Base-by-base conservation (phyloP, 2,113 vertebrate genomes). In the Girardinichthys multiradiatus region DNA sequence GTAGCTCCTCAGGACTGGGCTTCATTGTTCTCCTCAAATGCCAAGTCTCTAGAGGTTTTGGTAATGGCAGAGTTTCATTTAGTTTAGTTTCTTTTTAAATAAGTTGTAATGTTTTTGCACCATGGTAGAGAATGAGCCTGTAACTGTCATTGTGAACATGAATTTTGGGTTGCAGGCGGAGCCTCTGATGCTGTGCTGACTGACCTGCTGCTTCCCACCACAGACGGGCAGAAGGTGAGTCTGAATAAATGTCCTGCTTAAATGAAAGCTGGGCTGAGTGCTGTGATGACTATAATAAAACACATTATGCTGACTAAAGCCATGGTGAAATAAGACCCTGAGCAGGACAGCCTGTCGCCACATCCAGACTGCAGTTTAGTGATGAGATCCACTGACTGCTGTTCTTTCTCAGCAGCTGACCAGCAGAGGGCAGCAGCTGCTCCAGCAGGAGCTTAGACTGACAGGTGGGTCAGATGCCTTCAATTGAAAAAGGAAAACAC, bases 301-400 rank as follows among this genome's bases (percentile, higher is more conserved):
- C 88, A 87, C 85, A 91, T 86, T 84, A 90, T 93, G 70, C 92
- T 79, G 84, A 94, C 64, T 19, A 64, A 70, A 76, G 14, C 35
- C 70, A 57, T 90, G 90, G 70, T 87, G 85, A 88, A 0, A 4
- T 30, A 11, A n/a, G 33, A 48, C 5, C 3, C 81, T 89, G 82
- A 88, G 87, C 86, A 68, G 24, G 37, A 5, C 42, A 5, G 29
- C 19, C 4, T 26, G 13, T 21, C 2, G 7, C 1, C 11, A 4
- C 21, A 10, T 11, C 7, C 1, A 24, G 21, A 10, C 8, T n/a
- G 0, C 48, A 28, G 0, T 0, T 4, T 28, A 0, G 1, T 1
- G 0, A 19, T 68, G 9, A 19, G 10, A n/a, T 30, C 61, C 7
- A 70, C 27, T 71, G 3, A 74, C 13, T 6, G 15, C 12, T 13